A percentile compares a stretch with the other conserved stretches of the same genome.
These are phyloP conservation scores for Pollachius pollachius DNA, from an alignment of 2,113 vertebrate genomes.

Conservation along the genomic window DNA sequence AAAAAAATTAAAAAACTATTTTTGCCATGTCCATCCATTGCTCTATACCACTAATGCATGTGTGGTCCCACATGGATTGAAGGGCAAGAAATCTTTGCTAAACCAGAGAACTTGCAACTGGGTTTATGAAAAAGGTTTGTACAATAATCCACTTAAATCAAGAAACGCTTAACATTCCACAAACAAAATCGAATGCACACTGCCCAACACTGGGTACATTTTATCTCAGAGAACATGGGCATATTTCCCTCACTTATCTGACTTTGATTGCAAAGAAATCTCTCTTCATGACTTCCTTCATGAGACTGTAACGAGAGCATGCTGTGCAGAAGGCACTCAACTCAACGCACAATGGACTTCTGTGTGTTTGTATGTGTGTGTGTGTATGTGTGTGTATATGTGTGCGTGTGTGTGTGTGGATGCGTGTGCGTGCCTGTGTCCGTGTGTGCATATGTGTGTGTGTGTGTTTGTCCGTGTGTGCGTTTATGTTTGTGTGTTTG, in stretches of 20 bases:
- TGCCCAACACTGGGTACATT: background rate
- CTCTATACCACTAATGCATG: no score
- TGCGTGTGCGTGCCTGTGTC: background rate
- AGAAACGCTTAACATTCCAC: no score
- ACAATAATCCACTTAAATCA: no score
- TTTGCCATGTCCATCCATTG: no score
- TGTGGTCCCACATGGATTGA: no score
- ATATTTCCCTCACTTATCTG: constrained; percentile 28
- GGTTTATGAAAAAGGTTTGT: no score
- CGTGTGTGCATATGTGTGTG: constrained; percentile 1
- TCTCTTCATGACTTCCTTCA: constrained; percentile 53
- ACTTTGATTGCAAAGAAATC: constrained; percentile 47
- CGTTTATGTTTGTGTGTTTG: background rate
- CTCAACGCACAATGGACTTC: constrained; percentile 54
- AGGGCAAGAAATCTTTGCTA: no score
- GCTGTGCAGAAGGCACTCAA: constrained; percentile 46
- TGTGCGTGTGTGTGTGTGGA: constrained; percentile 1
- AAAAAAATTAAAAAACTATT: no score
- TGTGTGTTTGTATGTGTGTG: constrained; percentile 35
- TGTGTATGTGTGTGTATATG: constrained; percentile 11
- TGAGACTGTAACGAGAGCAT: constrained; percentile 59
- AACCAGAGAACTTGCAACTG: no score
- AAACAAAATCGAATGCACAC: background rate
- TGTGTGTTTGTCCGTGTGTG: no score
- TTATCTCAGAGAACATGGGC: constrained; percentile 22